Percentiles rank a stretch among this genome's conserved stretches.
These are phyloP conservation scores for Ctenopoma kingsleyae DNA, from an alignment of 2,797 vertebrate species.

Conservation along the genomic window DNA sequence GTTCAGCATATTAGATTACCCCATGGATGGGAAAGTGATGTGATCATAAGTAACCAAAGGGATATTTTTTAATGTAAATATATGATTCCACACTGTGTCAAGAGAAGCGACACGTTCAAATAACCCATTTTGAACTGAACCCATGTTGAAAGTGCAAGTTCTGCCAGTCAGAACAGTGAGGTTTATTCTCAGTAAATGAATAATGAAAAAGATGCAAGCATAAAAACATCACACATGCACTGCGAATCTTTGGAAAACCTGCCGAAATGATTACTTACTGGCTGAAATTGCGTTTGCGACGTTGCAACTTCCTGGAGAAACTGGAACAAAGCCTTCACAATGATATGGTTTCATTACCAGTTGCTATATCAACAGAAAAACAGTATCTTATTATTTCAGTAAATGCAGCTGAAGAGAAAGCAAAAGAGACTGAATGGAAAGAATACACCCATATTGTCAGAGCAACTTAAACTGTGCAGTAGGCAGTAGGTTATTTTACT, in stretches of 20 bases:
- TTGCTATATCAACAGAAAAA: constrained; percentile 31
- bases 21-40: constrained; percentile 18
- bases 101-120: too few species aligned
- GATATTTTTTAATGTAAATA: neutral
- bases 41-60: neutral
- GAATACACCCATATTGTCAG: constrained; percentile 57
- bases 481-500: constrained; percentile 28
- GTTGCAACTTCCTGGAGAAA: too few species aligned
- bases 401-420: constrained; percentile 42
- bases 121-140: too few species aligned
- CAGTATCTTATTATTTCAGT: constrained; percentile 44
- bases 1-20: constrained; percentile 1
- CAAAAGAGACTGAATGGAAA: constrained; percentile 66
- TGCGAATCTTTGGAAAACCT: too few species aligned
- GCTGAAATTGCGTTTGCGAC: too few species aligned
- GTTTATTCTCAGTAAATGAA: too few species aligned
- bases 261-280: too few species aligned
- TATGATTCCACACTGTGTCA: neutral
- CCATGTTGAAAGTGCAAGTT: too few species aligned
- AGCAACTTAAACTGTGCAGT: constrained; percentile 35
- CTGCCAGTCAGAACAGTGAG: too few species aligned
- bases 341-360: constrained; percentile 27
- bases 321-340: neutral
- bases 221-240: too few species aligned
- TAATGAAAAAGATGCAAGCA: too few species aligned